Conservation (phyloP, 2,797 vertebrate species). For the Typhlichthys eigenmanni region DNA sequence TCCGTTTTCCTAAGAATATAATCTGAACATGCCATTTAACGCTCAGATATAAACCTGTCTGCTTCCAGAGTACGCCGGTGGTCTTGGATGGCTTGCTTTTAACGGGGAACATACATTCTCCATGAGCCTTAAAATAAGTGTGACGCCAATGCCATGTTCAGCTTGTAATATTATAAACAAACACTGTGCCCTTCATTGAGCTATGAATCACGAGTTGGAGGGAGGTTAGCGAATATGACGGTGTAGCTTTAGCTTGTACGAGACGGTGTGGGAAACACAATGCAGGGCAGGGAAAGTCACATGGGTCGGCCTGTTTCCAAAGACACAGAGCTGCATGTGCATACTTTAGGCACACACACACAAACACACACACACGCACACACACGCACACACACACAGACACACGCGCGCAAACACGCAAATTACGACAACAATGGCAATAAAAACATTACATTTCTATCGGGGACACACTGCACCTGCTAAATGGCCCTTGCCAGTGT, state of each 20-base stretch:
- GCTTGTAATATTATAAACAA: constrained; percentile 64
- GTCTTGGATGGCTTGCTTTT: background rate
- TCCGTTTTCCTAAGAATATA: no score
- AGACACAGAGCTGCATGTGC: background rate
- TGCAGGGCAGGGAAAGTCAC: background rate
- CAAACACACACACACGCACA: no score
- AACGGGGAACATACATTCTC: constrained; percentile 27
- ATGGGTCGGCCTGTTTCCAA: constrained; percentile 1
- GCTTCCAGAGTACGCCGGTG: background rate
- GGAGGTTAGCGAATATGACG: constrained; percentile 59
- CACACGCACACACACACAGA: background rate
- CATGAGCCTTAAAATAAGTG: constrained; percentile 11
- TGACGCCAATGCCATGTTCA: constrained; percentile 44
- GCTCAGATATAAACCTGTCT: no score
- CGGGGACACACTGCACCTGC: constrained; percentile 73
- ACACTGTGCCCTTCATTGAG: constrained; percentile 58
- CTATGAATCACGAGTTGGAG: constrained; percentile 66
- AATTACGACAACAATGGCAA: no score
- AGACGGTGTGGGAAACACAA: constrained; percentile 34
- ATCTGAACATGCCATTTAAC: no score
- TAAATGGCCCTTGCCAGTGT: constrained; percentile 66
- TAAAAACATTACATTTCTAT: no score
- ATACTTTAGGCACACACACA: no score
- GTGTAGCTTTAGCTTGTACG: constrained; percentile 58
- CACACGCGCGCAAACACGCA: background rate